These are phyloP conservation scores for Synchiropus splendidus DNA, from an alignment of 2,113 vertebrate species.

Conservation along the genomic window DNA sequence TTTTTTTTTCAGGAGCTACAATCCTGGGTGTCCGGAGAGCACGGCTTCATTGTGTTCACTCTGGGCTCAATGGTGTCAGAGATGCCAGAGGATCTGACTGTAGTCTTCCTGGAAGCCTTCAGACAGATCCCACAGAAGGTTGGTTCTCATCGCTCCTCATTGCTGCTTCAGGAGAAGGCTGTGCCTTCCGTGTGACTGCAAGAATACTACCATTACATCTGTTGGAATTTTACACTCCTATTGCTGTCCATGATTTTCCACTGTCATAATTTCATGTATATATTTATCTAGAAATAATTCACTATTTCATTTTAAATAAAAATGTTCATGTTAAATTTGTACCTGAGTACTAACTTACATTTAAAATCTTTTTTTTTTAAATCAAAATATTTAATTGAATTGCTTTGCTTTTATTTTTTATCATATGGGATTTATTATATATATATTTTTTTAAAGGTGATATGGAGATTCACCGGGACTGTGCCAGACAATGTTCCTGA, in stretches of 20 bases:
- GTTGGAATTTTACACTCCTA: too few relatives aligned
- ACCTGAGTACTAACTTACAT: too few relatives aligned
- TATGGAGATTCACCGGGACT: constrained; percentile 81
- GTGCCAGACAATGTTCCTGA: constrained; percentile 63
- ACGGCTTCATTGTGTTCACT: constrained; percentile 86
- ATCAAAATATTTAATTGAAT: too few relatives aligned
- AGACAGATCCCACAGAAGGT: constrained; percentile 84
- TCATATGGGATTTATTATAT: not conserved
- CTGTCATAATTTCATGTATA: too few relatives aligned
- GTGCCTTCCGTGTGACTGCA: not conserved
- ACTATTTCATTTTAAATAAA: too few relatives aligned
- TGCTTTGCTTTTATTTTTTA: not conserved
- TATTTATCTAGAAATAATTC: too few relatives aligned
- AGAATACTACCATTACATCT: too few relatives aligned
- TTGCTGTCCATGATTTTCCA: too few relatives aligned
- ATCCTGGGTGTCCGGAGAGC: constrained; percentile 79
- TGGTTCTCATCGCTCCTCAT: not conserved
- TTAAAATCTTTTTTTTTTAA: too few relatives aligned
- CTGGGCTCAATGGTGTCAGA: constrained; percentile 80
- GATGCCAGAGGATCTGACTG: constrained; percentile 72
- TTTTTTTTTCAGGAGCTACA: constrained; percentile 73
- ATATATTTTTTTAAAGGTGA: constrained; percentile 69
- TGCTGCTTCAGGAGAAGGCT: not conserved
- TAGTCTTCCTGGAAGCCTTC: constrained; percentile 76
- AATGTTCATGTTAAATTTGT: too few relatives aligned